Evolutionary conservation across 2,888 invertebrate genomes (phyloP).

Genomic region (Phania funesta): DNA sequence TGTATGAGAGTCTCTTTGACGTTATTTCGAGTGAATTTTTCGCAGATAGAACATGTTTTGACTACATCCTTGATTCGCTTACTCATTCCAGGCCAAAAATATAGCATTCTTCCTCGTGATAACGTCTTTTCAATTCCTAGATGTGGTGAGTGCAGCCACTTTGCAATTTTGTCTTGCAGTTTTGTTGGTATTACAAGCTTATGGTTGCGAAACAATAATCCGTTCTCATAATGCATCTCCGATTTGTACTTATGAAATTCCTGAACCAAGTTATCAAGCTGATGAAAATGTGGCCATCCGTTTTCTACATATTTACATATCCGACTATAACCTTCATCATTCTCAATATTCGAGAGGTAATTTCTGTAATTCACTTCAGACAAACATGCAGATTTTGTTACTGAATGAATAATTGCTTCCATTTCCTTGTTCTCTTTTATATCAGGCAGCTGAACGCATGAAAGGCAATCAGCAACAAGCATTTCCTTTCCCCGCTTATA

Average conservation of each 20-base stretch:
- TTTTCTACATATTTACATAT: neutral
- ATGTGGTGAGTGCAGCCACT: slow-evolving; percentile 54
- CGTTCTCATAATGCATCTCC: slow-evolving; percentile 43
- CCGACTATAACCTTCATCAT: neutral
- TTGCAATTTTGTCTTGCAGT: slow-evolving; percentile 35
- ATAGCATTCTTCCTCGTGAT: slow-evolving; percentile 25
- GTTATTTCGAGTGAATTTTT: slow-evolving; percentile 56
- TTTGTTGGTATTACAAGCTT: slow-evolving; percentile 36
- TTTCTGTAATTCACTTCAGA: neutral
- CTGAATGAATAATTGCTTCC: neutral
- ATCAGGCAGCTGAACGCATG: neutral
- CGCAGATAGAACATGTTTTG: slow-evolving; percentile 33
- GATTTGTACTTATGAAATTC: slow-evolving; percentile 27
- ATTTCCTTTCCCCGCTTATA: slow-evolving; percentile 42
- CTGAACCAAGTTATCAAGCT: neutral
- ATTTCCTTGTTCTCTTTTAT: neutral
- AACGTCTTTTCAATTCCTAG: slow-evolving; percentile 55
- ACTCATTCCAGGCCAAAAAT: slow-evolving; percentile 59
- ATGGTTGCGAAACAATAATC: slow-evolving; percentile 35
- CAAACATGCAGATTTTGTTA: neutral
- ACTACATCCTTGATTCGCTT: slow-evolving; percentile 37
- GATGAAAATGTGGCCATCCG: neutral
- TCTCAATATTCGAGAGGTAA: neutral
- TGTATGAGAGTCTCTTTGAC: slow-evolving; percentile 50
- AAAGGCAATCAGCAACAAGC: neutral